Percentiles rank a stretch among this genome's conserved stretches.
Conservation (phyloP, 2,888 invertebrate genomes). For the Nysson spinosus region DNA sequence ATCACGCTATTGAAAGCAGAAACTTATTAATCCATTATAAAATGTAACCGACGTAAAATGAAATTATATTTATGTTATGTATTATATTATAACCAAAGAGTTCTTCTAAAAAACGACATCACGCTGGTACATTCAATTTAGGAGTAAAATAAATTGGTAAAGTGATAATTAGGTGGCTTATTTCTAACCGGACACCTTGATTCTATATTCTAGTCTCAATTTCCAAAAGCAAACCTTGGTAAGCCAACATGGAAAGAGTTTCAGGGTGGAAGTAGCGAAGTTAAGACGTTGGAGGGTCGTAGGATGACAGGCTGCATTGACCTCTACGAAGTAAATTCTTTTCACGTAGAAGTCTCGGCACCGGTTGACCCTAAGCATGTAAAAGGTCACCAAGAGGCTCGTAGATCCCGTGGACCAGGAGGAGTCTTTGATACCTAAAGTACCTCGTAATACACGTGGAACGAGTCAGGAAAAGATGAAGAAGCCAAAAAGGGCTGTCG, state of each 20-base stretch:
- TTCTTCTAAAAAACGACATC: too few relatives aligned
- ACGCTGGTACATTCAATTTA: too few relatives aligned
- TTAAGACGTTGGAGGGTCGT: conserved; percentile 60
- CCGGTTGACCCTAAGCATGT: conserved; percentile 35
- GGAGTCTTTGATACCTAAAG: conserved; percentile 41
- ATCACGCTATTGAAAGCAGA: too few relatives aligned
- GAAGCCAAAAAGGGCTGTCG: conserved; percentile 46
- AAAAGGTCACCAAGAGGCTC: conserved; percentile 38
- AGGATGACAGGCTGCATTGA: conserved; percentile 60
- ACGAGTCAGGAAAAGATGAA: conserved; percentile 29
- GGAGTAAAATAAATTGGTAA: too few relatives aligned
- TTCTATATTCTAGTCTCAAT: too few relatives aligned
- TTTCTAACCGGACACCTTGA: too few relatives aligned
- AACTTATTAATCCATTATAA: too few relatives aligned
- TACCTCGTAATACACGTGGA: conserved; percentile 50
- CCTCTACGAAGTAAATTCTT: conserved; percentile 66
- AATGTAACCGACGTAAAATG: too few relatives aligned
- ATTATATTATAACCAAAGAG: too few relatives aligned
- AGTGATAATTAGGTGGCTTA: too few relatives aligned
- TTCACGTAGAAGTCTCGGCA: conserved; percentile 13
- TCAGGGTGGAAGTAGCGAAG: conserved; percentile 54
- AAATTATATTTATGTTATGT: too few relatives aligned
- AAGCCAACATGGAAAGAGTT: conserved; percentile 25
- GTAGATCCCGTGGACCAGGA: conserved; percentile 39
- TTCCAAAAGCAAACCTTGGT: too few relatives aligned